Conservation (phyloP, 2,113 vertebrate species). For the Forbesichthys agassizii region DNA sequence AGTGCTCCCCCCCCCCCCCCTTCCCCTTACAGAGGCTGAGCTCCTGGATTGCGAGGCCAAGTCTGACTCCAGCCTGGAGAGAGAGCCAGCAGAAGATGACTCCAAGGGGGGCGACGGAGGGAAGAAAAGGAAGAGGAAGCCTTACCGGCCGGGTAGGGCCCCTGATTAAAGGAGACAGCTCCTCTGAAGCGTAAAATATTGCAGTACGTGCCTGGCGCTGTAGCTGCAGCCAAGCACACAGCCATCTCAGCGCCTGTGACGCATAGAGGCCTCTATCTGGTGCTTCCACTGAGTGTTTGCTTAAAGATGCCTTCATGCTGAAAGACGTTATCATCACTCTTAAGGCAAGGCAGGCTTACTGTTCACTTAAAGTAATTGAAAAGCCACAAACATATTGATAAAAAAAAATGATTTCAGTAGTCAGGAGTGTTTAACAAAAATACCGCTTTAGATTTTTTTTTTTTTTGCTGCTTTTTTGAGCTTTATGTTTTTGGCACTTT, state of each 20-base stretch:
- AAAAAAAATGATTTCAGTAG: not conserved
- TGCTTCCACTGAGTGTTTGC: conserved; percentile 25
- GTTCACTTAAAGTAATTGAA: not conserved
- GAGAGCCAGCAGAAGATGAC: conserved; percentile 91
- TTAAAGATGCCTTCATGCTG: conserved; percentile 16
- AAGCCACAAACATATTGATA: too few relatives aligned
- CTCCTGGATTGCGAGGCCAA: conserved; percentile 94
- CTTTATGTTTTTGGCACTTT: not conserved
- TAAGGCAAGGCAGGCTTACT: not conserved
- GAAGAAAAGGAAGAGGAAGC: conserved; percentile 98
- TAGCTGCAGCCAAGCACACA: conserved; percentile 51
- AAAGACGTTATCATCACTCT: conserved; percentile 22
- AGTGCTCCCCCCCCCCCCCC: conserved; percentile 34
- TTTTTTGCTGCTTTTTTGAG: not conserved
- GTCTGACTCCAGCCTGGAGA: conserved; percentile 96
- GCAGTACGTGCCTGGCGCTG: conserved; percentile 57
- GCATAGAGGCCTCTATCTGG: conserved; percentile 30
- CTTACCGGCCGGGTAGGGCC: conserved; percentile 93
- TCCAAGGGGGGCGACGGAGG: conserved; percentile 85
- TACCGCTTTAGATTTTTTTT: not conserved
- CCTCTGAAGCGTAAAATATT: conserved; percentile 71
- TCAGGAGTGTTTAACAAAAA: not conserved
- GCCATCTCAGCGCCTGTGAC: conserved; percentile 54
- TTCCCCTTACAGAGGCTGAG: conserved; percentile 83
- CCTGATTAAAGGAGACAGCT: conserved; percentile 77